Conservation (phyloP, 2,113 vertebrate species). For the Illadopsis cleaveri region DNA sequence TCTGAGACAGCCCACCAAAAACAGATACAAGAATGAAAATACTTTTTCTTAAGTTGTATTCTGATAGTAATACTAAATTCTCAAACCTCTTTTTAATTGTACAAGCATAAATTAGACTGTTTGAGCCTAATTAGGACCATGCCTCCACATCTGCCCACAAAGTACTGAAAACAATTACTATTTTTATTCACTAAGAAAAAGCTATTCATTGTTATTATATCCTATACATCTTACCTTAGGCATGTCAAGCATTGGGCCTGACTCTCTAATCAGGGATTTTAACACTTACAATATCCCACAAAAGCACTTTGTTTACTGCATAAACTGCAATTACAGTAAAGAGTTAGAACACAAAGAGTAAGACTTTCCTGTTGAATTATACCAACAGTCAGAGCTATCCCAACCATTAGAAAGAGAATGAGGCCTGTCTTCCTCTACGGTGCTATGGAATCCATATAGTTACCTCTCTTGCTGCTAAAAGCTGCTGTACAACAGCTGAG, state of each 20-base stretch:
- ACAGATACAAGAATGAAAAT: not conserved
- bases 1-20: not conserved
- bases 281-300: not conserved
- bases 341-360: not conserved
- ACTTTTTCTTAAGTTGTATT: not conserved
- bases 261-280: not conserved
- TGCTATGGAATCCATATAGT: not conserved
- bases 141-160: not conserved
- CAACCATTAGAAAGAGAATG: not conserved
- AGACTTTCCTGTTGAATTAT: not conserved
- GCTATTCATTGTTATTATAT: not conserved
- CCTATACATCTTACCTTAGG: not conserved
- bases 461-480: constrained; percentile 94
- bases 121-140: not conserved
- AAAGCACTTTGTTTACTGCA: not conserved
- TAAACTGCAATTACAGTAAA: not conserved
- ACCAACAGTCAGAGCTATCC: not conserved
- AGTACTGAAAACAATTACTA: not conserved
- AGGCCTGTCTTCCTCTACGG: not conserved
- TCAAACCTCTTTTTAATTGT: not conserved
- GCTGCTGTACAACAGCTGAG: constrained; percentile 95
- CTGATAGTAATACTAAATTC: not conserved
- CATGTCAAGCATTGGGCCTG: not conserved
- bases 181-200: not conserved
- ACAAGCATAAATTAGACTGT: not conserved